phyloP scores from a whole-genome alignment of 35 echinoderm and acorn worm genomes.

The Amphiura filiformis region DNA sequence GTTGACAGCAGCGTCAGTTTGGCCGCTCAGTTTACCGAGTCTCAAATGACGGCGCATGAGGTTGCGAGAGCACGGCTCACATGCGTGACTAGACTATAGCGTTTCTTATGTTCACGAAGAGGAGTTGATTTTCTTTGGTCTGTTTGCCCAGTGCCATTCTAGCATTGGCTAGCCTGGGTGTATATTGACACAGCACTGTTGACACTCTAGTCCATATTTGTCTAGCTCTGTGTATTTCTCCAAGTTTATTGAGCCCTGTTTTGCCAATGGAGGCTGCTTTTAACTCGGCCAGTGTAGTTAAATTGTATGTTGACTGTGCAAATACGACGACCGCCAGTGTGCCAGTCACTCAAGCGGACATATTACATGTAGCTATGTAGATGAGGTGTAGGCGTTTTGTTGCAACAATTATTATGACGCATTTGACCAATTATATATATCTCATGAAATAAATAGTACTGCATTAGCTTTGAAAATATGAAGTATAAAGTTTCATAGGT shows the following conservation, averaged over 20 bases:
- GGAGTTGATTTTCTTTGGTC: not conserved
- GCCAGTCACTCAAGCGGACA: no score
- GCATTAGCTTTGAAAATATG: no score
- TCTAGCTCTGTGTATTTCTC: not conserved
- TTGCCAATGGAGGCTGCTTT: slow-evolving; percentile 7
- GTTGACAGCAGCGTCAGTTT: not conserved
- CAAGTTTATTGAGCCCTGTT: slow-evolving; percentile 42
- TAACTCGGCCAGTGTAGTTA: slow-evolving; percentile 13
- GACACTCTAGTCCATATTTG: slow-evolving; percentile 10
- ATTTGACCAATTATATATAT: no score
- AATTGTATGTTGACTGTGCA: slow-evolving; percentile 35
- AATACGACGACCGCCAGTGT: not conserved
- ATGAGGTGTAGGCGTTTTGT: no score
- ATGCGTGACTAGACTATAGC: not conserved
- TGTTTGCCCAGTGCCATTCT: not conserved
- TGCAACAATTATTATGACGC: no score
- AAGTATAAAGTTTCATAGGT: no score
- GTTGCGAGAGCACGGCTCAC: not conserved
- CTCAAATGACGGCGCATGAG: slow-evolving; percentile 1
- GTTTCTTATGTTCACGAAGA: not conserved
- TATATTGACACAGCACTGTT: not conserved
- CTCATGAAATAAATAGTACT: no score
- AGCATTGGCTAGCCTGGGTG: not conserved
- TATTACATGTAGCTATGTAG: no score
- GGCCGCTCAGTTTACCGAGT: not conserved